These are phyloP conservation scores for Nicator chloris DNA, from an alignment of 2,113 vertebrate genomes.

Conservation along the genomic window DNA sequence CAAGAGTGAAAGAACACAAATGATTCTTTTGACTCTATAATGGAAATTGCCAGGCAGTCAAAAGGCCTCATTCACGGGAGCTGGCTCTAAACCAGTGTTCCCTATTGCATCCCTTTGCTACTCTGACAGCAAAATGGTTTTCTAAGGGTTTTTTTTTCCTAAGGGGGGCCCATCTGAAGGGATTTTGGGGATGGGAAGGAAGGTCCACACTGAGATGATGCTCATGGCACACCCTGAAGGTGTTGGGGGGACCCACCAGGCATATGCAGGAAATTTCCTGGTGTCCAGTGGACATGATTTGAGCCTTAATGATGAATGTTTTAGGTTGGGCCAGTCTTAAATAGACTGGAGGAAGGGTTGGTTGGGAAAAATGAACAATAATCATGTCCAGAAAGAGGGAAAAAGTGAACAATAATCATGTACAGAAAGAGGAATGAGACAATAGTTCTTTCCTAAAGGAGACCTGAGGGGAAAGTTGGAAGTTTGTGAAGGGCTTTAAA, in stretches of 20 bases:
- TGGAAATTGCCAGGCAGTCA: background rate
- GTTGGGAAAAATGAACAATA: background rate
- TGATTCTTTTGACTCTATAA: background rate
- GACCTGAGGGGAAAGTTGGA: background rate
- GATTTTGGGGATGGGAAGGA: background rate
- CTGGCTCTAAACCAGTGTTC: background rate
- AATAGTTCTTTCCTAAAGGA: background rate
- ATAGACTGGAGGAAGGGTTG: background rate
- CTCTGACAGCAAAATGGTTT: background rate
- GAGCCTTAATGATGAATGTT: background rate
- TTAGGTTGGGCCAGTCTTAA: background rate
- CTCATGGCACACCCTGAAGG: background rate
- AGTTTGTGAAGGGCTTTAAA: background rate
- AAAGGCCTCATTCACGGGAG: background rate
- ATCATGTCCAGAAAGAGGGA: background rate
- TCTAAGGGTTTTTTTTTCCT: background rate
- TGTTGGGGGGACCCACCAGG: background rate
- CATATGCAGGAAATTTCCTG: rapidly evolving
- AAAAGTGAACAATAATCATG: background rate
- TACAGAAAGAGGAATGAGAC: background rate
- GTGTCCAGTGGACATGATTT: background rate
- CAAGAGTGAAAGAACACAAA: background rate
- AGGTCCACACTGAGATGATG: background rate
- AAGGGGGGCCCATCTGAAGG: background rate
- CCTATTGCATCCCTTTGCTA: background rate